These are phyloP conservation scores for Climacteris rufus DNA, from an alignment of 2,113 vertebrate genomes.

Conservation along the genomic window DNA sequence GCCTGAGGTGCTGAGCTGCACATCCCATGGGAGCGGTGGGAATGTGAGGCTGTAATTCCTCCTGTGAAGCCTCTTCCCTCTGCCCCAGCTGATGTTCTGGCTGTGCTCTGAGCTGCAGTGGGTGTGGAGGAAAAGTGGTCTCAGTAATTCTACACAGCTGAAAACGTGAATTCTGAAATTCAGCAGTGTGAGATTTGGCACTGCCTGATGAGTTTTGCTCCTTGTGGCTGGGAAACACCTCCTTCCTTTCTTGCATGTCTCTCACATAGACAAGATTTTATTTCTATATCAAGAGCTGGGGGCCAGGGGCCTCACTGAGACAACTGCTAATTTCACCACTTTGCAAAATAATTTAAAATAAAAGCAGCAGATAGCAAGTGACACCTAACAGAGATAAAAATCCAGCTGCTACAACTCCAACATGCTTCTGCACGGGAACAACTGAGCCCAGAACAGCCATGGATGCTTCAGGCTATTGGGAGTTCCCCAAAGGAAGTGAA, in stretches of 20 bases:
- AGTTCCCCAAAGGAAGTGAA: neutral
- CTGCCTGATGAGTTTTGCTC: neutral
- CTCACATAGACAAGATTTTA: neutral
- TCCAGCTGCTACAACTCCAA: neutral
- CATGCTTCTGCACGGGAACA: neutral
- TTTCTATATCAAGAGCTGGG: neutral
- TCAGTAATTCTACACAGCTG: neutral
- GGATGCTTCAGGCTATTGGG: neutral
- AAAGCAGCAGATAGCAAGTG: neutral
- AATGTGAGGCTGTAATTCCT: rapidly evolving
- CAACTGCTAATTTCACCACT: neutral
- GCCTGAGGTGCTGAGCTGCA: neutral
- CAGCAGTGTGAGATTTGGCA: neutral
- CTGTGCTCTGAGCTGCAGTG: neutral
- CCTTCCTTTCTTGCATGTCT: neutral
- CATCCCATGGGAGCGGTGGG: rapidly evolving
- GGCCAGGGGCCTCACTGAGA: rapidly evolving
- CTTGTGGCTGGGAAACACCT: neutral
- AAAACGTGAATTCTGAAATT: neutral
- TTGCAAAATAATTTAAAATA: neutral
- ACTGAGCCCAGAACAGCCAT: neutral
- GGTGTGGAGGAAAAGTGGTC: rapidly evolving
- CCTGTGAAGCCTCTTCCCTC: neutral
- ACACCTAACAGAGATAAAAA: neutral
- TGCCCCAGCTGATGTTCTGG: neutral